These are phyloP conservation scores for Melanotaenia trifasciata DNA, from an alignment of 2,797 vertebrate genomes.

Conservation along the genomic window DNA sequence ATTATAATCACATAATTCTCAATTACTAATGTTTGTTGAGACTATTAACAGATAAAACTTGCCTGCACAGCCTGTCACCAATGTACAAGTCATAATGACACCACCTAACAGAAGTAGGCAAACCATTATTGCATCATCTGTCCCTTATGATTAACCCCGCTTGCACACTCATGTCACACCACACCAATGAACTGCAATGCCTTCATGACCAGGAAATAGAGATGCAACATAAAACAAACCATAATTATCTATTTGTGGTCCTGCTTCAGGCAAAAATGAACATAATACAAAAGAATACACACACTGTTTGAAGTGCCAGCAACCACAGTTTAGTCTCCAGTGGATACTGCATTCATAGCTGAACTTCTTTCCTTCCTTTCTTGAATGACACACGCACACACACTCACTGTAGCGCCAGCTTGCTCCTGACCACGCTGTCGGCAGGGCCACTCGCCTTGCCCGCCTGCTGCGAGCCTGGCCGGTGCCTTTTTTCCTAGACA, in stretches of 20 bases:
- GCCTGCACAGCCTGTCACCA: neutral
- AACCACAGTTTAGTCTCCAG: slow-evolving; percentile 62
- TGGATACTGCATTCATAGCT: slow-evolving; percentile 44
- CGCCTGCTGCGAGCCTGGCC: slow-evolving; percentile 47
- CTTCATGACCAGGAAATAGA: slow-evolving; percentile 53
- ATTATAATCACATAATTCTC: neutral
- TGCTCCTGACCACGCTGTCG: slow-evolving; percentile 59
- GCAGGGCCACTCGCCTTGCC: slow-evolving; percentile 48
- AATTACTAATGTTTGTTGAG: neutral
- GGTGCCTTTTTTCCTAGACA: slow-evolving; percentile 52
- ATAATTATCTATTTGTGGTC: slow-evolving; percentile 67
- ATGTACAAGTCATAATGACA: slow-evolving; percentile 13
- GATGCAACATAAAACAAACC: slow-evolving; percentile 63
- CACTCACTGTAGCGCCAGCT: slow-evolving; percentile 47
- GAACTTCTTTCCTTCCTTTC: slow-evolving; percentile 52
- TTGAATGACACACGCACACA: slow-evolving; percentile 51
- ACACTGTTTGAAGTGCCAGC: slow-evolving; percentile 69
- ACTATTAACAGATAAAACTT: neutral
- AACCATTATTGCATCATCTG: slow-evolving; percentile 46
- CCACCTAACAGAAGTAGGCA: slow-evolving; percentile 4
- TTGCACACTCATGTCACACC: slow-evolving; percentile 25
- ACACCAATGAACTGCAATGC: slow-evolving; percentile 51
- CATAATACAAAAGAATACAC: slow-evolving; percentile 62
- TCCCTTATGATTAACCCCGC: slow-evolving; percentile 12
- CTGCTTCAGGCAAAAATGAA: slow-evolving; percentile 51